These are phyloP conservation scores for Cyphomyrus discorhynchus DNA, from an alignment of 2,113 vertebrate genomes.

Conservation along the genomic window DNA sequence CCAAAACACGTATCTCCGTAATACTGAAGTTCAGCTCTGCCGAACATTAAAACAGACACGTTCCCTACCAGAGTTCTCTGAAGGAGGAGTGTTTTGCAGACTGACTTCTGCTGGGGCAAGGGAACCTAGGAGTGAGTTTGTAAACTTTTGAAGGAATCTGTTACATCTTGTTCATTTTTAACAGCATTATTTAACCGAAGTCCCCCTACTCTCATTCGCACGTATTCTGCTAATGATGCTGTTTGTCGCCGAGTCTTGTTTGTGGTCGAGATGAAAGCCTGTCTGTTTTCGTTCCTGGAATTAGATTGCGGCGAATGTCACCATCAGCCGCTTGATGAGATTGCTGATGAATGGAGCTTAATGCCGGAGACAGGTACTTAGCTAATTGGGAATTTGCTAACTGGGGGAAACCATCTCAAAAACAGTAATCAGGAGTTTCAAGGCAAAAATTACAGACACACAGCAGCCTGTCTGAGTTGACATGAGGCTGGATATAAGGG, in stretches of 20 bases:
- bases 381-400: conserved; percentile 14
- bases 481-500: not conserved
- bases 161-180: not conserved
- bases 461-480: not conserved
- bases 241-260: not conserved
- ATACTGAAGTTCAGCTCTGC: not conserved
- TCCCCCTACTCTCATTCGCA: not conserved
- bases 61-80: not conserved
- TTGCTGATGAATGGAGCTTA: conserved; percentile 5
- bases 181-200: not conserved
- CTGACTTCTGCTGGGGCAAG: not conserved
- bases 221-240: not conserved
- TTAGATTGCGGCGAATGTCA: not conserved
- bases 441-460: not conserved
- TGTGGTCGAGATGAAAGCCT: conserved; percentile 7
- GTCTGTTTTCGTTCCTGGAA: not conserved
- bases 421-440: not conserved
- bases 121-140: not conserved
- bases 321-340: conserved; percentile 4
- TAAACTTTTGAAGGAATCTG: not conserved
- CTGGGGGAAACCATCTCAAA: not conserved
- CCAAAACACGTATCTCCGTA: not conserved
- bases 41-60: not conserved
- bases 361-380: conserved; percentile 13
- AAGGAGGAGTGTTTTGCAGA: not conserved